Base-by-base conservation (phyloP, 2,888 invertebrate genomes). In the Suillia variegata region DNA sequence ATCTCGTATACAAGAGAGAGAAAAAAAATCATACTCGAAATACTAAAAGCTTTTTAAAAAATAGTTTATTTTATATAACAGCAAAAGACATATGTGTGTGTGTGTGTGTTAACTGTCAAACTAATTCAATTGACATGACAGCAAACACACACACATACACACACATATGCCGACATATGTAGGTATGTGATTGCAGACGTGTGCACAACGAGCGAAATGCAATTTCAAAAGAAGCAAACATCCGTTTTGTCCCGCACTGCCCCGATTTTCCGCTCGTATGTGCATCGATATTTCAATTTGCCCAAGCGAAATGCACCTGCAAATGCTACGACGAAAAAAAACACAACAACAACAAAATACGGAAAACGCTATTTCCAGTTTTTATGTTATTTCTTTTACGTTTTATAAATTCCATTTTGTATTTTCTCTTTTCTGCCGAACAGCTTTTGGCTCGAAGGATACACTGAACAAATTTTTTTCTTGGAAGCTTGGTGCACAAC, bases 101-200 rank as follows among this genome's bases (percentile, higher is more conserved):
- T 56, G 22, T 56, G 22, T 63, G 50, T 56, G 65, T 54, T 38
- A 66, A 67, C 73, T 70, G 68, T 68, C 70, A 68, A 75, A 74
- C 72, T 70, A 74, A 75, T 73, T 74, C 74, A 69, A 74, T 75
- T 74, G 70, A 74, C 69, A 66, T 69, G 69, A 63, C 65, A 69
- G 64, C 62, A 62, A 65, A 57, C 59, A 63, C 52, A 52, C 57
- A n/a, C n/a, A 56, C 42, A 56, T 34, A 50, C 13, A 59, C 33
- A 20, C 45, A 59, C 45, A 51, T 1, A 45, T 18, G 17, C 17
- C 17, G 5, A 45, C 6, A 18, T 18, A 8, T 18, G 45, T n/a
- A 38, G 38, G 4, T 4, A 38, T 38, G 38, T 38, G 38, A 8
- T n/a, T 6, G 13, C 38, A n/a, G 13, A 8, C 8, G 4, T 38